Conservation (phyloP, 2,797 vertebrate genomes). For the Xiphorhynchus erythropygius region DNA sequence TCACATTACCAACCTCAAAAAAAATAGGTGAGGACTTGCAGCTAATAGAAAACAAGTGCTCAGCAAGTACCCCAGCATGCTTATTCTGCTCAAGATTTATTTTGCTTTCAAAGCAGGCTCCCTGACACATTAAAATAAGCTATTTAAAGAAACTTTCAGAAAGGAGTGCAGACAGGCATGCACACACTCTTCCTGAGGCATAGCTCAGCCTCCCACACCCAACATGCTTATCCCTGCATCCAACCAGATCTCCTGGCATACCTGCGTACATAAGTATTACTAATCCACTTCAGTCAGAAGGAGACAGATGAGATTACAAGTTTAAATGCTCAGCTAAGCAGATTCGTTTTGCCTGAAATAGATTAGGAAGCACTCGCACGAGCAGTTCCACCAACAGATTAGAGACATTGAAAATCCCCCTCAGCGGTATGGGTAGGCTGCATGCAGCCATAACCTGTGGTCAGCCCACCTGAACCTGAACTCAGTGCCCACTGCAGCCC, state of each 20-base stretch:
- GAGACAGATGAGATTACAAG: conserved; percentile 35
- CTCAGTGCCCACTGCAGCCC: no score
- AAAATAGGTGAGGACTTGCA: neutral
- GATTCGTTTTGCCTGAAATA: conserved; percentile 27
- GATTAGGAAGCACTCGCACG: neutral
- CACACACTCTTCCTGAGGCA: neutral
- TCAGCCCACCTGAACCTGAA: neutral
- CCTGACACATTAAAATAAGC: neutral
- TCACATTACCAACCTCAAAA: neutral
- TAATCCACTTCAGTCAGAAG: neutral
- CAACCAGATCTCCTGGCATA: neutral
- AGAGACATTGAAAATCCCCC: neutral
- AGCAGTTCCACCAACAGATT: neutral
- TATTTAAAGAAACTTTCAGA: neutral
- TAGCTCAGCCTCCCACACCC: neutral
- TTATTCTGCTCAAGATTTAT: neutral
- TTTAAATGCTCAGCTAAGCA: conserved; percentile 41
- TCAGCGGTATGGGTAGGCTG: neutral
- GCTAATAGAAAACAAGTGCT: neutral
- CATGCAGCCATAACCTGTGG: rapidly evolving
- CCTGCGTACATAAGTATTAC: neutral
- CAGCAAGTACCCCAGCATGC: neutral
- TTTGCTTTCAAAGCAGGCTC: neutral
- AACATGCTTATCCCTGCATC: neutral
- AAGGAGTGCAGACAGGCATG: neutral